A percentile compares a stretch with the other conserved stretches of the same genome.
These are phyloP conservation scores for Chloroceryle aenea DNA, from an alignment of 2,113 vertebrate species.

Conservation along the genomic window DNA sequence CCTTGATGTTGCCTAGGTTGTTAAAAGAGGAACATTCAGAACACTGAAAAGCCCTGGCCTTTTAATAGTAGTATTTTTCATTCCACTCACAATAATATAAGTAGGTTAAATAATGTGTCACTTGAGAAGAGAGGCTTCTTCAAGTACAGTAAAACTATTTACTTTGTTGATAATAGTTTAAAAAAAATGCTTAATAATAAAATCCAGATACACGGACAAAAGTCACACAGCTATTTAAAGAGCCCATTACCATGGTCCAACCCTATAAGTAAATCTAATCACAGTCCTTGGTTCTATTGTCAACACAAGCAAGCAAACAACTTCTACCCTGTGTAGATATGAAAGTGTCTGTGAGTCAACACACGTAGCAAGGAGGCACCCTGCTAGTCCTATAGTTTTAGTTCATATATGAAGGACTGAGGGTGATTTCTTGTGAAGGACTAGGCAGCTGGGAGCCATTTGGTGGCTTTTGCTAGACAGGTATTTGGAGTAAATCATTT, in stretches of 20 bases:
- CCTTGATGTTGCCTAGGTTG: background rate
- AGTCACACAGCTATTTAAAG: background rate
- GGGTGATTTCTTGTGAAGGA: background rate
- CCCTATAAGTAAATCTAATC: slow-evolving; percentile 2
- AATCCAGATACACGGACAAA: background rate
- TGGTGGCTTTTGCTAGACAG: background rate
- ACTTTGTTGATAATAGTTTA: background rate
- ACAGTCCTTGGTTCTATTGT: background rate
- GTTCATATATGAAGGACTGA: background rate
- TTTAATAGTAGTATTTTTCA: background rate
- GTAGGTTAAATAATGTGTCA: background rate
- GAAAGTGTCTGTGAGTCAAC: background rate
- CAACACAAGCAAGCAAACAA: background rate
- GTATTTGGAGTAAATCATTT: background rate
- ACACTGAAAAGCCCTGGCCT: background rate
- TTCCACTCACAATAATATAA: background rate
- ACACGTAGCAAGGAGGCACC: background rate
- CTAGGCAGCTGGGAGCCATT: background rate
- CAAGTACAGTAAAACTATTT: slow-evolving; percentile 34
- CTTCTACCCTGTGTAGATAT: background rate
- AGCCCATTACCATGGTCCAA: background rate
- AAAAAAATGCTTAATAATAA: background rate
- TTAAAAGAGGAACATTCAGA: slow-evolving; percentile 1
- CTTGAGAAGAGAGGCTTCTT: slow-evolving; percentile 19
- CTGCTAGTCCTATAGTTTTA: background rate